phyloP scores from a whole-genome alignment of 2,113 vertebrate genomes.

The Etheostoma spectabile region DNA sequence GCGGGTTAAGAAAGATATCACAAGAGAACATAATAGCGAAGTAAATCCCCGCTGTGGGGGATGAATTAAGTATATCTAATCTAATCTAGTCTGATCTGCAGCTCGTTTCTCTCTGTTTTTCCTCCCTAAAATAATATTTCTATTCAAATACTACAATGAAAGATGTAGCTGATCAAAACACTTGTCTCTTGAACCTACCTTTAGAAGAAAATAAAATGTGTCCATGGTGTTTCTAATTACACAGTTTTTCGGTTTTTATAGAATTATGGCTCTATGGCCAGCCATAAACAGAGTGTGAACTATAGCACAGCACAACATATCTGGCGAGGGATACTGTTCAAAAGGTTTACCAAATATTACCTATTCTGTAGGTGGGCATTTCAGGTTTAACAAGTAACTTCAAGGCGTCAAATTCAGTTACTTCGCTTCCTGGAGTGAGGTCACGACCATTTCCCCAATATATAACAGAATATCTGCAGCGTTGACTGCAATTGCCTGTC shows the following conservation, averaged over 20 bases:
- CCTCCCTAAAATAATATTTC: not conserved
- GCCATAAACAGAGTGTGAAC: not conserved
- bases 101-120: no score
- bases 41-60: no score
- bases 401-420: not conserved
- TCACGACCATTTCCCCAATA: not conserved
- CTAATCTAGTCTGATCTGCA: no score
- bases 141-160: no score
- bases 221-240: not conserved
- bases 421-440: conserved; percentile 36
- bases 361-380: not conserved
- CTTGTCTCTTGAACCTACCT: not conserved
- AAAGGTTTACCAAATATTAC: no score
- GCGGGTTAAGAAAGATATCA: not conserved
- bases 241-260: not conserved
- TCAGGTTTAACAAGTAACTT: not conserved
- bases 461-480: not conserved
- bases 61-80: no score
- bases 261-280: no score
- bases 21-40: not conserved
- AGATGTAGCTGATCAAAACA: not conserved
- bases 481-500: not conserved
- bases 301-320: not conserved
- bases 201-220: not conserved
- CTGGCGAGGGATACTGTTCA: no score